Percentiles rank a stretch among this genome's conserved stretches.
These are phyloP conservation scores for Caretta caretta DNA, from an alignment of 2,113 vertebrate genomes.

Conservation along the genomic window DNA sequence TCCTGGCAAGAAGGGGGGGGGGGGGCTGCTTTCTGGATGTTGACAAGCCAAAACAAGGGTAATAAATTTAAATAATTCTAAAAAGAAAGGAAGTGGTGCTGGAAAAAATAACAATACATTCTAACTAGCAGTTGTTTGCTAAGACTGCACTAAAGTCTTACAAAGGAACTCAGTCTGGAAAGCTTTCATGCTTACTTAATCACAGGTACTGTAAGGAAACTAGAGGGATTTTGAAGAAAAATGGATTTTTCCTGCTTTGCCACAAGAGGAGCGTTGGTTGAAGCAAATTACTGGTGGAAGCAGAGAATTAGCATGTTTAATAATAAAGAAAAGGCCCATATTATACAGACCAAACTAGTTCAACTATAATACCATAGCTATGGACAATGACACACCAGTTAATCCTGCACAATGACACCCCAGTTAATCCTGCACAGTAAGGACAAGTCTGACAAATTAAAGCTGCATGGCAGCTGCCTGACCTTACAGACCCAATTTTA, in stretches of 20 bases:
- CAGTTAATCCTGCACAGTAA: not conserved
- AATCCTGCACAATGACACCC: not conserved
- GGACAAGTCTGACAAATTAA: not conserved
- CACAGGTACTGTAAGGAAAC: not conserved
- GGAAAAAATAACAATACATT: not conserved
- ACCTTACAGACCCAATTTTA: not conserved
- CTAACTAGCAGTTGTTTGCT: not conserved
- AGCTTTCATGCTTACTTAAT: not conserved
- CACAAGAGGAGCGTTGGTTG: not conserved
- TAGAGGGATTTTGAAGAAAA: not conserved
- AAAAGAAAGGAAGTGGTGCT: not conserved
- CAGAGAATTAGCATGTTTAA: not conserved
- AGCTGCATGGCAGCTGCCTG: not conserved
- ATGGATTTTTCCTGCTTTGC: not conserved
- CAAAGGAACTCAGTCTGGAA: not conserved
- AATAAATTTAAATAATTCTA: not conserved
- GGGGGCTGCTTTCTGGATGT: fast-evolving
- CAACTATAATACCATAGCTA: not conserved
- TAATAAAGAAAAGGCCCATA: not conserved
- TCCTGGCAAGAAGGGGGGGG: fast-evolving
- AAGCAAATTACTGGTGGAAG: not conserved
- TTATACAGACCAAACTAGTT: not conserved
- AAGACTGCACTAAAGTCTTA: not conserved
- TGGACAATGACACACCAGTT: not conserved
- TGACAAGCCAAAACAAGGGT: fast-evolving